Evolutionary conservation across 2,113 vertebrate species (phyloP).

Genomic region (Taxidea taxus): DNA sequence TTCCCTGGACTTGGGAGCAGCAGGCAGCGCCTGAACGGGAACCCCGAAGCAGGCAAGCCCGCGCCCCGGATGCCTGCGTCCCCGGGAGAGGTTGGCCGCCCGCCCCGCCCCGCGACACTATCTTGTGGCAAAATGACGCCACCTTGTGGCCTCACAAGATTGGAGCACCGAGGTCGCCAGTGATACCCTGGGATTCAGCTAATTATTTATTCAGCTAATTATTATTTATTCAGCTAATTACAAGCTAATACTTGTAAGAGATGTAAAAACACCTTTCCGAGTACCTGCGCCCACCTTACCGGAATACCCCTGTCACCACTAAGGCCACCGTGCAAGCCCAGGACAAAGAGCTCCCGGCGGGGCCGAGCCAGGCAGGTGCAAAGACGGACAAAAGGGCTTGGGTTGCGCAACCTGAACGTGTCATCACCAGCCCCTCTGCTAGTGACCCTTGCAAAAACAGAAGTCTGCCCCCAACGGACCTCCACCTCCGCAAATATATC

Average conservation of each 20-base stretch:
- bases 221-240: too few species aligned
- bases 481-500: background rate
- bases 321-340: background rate
- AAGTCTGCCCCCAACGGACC: background rate
- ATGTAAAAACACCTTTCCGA: background rate
- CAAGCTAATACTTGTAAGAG: background rate
- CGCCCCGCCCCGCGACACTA: background rate
- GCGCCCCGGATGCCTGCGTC: background rate
- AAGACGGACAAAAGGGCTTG: background rate
- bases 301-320: background rate
- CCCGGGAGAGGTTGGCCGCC: background rate
- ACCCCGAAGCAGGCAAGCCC: accelerated
- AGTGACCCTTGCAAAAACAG: too few species aligned
- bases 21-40: accelerated
- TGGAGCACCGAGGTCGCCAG: background rate
- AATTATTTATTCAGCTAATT: too few species aligned
- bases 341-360: background rate
- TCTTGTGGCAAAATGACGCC: background rate
- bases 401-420: background rate
- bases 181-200: accelerated
- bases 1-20: too few species aligned
- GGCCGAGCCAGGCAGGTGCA: background rate
- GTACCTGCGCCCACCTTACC: background rate
- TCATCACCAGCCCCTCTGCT: background rate
- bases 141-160: background rate